These are phyloP conservation scores for Pemphredon lugubris DNA, from an alignment of 2,888 invertebrate species.

Conservation along the genomic window DNA sequence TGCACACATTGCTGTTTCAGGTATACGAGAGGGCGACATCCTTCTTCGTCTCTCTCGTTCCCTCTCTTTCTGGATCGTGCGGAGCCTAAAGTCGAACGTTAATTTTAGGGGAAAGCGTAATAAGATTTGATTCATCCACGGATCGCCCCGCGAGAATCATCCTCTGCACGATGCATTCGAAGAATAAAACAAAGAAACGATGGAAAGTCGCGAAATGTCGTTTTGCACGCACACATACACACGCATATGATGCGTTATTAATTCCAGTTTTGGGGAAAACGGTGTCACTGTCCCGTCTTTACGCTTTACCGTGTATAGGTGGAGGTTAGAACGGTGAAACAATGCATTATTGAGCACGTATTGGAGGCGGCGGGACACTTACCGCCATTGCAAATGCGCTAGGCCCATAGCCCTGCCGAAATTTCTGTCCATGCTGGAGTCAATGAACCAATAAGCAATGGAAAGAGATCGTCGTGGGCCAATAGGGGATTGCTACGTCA, in stretches of 20 bases:
- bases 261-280: slow-evolving; percentile 79
- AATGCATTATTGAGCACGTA: slow-evolving; percentile 13
- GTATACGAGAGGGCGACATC: slow-evolving; percentile 27
- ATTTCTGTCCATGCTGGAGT: slow-evolving; percentile 66
- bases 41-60: slow-evolving; percentile 36
- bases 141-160: background rate
- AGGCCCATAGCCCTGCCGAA: slow-evolving; percentile 68
- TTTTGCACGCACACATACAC: background rate
- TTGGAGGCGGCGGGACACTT: background rate
- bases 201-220: background rate
- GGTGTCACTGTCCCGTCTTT: slow-evolving; percentile 76
- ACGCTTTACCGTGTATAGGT: slow-evolving; percentile 28
- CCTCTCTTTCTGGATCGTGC: no score
- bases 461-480: slow-evolving; percentile 77
- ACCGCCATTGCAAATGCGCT: slow-evolving; percentile 2
- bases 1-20: slow-evolving; percentile 14
- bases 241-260: slow-evolving; percentile 45
- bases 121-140: slow-evolving; percentile 55
- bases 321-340: slow-evolving; percentile 9
- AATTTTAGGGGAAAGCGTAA: slow-evolving; percentile 79
- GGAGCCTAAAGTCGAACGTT: slow-evolving; percentile 42
- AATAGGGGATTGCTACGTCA: slow-evolving; percentile 75
- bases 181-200: background rate
- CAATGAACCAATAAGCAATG: slow-evolving; percentile 75
- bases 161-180: background rate